Conservation (phyloP, 2,113 vertebrate genomes). For the Oncorhynchus keta region DNA sequence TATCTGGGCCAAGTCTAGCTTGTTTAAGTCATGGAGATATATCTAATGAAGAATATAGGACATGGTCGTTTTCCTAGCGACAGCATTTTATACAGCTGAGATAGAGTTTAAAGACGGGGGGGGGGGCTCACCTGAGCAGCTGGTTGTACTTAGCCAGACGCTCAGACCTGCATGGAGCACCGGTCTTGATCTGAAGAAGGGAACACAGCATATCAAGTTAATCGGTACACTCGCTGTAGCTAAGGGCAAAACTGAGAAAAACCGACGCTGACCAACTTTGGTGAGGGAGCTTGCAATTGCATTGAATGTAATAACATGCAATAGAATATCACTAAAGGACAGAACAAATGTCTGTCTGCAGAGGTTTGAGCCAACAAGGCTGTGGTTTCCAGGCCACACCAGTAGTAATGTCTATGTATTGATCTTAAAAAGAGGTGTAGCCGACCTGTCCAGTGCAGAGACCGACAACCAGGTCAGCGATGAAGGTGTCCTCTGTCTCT, state of each 20-base stretch:
- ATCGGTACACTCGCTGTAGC: too few species aligned
- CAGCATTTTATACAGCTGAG: not conserved
- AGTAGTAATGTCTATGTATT: not conserved
- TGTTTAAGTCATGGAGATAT: too few species aligned
- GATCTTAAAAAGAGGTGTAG: too few species aligned
- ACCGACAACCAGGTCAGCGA: slow-evolving; percentile 91
- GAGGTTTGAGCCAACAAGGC: too few species aligned
- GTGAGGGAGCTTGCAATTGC: too few species aligned
- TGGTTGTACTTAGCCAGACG: slow-evolving; percentile 98
- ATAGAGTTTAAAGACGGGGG: not conserved
- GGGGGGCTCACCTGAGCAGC: slow-evolving; percentile 83
- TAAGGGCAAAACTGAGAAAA: too few species aligned
- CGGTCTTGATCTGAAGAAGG: slow-evolving; percentile 90
- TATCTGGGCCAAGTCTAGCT: too few species aligned
- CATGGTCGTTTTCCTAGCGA: not conserved
- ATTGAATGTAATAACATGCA: too few species aligned
- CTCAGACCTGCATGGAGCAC: slow-evolving; percentile 95
- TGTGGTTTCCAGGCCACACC: not conserved
- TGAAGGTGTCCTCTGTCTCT: slow-evolving; percentile 92
- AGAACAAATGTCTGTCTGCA: too few species aligned
- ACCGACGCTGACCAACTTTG: too few species aligned
- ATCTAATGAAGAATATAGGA: not conserved
- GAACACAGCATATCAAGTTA: not conserved
- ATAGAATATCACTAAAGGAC: too few species aligned
- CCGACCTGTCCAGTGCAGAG: slow-evolving; percentile 92